These are phyloP conservation scores for Pseudotriccus pelzelni DNA, from an alignment of 2,797 vertebrate species.

Conservation along the genomic window DNA sequence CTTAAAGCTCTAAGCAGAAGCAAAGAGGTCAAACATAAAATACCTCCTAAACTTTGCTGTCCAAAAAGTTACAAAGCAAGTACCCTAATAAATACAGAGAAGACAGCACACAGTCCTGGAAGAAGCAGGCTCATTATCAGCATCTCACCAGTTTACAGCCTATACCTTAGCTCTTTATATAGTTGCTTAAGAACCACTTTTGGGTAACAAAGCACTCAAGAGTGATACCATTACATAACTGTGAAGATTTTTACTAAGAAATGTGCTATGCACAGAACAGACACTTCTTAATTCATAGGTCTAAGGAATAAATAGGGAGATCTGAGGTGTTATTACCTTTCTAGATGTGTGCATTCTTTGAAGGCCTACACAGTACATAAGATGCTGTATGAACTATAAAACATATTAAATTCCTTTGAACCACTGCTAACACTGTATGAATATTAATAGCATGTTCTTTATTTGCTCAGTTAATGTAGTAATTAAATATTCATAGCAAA, in stretches of 20 bases:
- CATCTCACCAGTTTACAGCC: neutral
- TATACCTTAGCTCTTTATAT: neutral
- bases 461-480: conserved; percentile 45
- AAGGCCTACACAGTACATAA: neutral
- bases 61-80: neutral
- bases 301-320: neutral
- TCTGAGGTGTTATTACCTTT: neutral
- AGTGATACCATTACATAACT: neutral
- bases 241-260: neutral
- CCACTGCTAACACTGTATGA: neutral
- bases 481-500: conserved; percentile 54
- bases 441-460: conserved; percentile 47
- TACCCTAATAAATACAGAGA: neutral
- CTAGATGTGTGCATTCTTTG: neutral
- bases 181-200: neutral
- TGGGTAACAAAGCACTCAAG: neutral
- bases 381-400: neutral
- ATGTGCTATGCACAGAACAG: neutral
- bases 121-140: neutral
- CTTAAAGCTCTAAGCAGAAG: neutral
- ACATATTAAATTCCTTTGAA: conserved; percentile 13
- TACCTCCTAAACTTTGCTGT: neutral
- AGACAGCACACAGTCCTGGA: neutral
- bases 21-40: neutral
- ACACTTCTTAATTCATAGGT: neutral